Evolutionary conservation across 2,113 vertebrate genomes (phyloP).

Genomic region (Pseudorasbora parva): DNA sequence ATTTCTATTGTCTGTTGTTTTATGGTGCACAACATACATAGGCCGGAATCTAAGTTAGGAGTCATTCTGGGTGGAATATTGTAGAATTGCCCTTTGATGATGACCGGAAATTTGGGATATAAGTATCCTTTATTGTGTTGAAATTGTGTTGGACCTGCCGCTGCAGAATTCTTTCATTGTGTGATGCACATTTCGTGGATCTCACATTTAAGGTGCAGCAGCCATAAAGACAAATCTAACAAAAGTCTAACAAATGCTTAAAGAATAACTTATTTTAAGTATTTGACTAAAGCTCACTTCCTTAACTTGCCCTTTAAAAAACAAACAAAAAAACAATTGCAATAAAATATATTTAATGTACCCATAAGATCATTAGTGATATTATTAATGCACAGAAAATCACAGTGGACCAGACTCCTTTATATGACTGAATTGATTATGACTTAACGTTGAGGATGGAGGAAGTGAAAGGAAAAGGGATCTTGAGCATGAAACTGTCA

Average conservation of each 20-base stretch:
- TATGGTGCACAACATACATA: background rate
- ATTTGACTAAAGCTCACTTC: background rate
- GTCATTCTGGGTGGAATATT: background rate
- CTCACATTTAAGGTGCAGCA: background rate
- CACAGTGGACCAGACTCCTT: background rate
- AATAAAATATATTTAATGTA: background rate
- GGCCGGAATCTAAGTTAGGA: background rate
- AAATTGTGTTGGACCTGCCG: background rate
- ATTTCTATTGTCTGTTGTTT: background rate
- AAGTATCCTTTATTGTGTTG: background rate
- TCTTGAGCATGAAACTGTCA: conserved; percentile 10
- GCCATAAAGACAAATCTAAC: background rate
- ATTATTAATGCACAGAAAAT: conserved; percentile 2
- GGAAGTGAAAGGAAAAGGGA: conserved; percentile 11
- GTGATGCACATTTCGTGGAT: background rate
- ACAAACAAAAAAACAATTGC: background rate
- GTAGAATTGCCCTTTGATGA: conserved; percentile 5
- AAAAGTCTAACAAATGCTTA: background rate
- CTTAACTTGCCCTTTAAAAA: background rate
- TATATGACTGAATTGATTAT: conserved; percentile 22
- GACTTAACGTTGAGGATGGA: background rate
- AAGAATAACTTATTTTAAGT: background rate
- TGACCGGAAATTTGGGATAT: background rate
- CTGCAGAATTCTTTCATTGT: background rate
- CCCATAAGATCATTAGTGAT: background rate